Evolutionary conservation across 2,888 invertebrate species (phyloP).

Genomic region (Villa cingulata): DNA sequence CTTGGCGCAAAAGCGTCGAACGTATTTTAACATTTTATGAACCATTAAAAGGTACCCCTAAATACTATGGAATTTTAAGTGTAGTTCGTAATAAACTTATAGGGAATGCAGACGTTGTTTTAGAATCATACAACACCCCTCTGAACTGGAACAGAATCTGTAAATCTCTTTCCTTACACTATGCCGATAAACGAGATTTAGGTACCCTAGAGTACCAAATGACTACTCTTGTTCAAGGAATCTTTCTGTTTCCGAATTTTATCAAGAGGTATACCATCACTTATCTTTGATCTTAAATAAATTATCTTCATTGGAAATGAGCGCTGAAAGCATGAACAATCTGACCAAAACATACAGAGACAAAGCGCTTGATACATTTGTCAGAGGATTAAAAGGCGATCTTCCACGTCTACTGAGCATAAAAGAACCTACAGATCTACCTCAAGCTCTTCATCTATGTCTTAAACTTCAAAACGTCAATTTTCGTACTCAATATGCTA

Average conservation of each 20-base stretch:
- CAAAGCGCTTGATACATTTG: not conserved
- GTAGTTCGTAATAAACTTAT: too few relatives aligned
- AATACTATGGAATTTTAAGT: too few relatives aligned
- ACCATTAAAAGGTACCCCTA: too few relatives aligned
- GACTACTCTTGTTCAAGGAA: slow-evolving; percentile 11
- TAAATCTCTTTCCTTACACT: slow-evolving; percentile 10
- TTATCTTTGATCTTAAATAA: not conserved
- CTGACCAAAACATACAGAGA: not conserved
- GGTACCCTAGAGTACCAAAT: slow-evolving; percentile 14
- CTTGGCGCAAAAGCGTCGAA: too few relatives aligned
- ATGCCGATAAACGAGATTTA: slow-evolving; percentile 14
- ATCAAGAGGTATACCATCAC: not conserved
- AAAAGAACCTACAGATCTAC: too few relatives aligned
- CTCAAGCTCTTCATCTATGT: too few relatives aligned
- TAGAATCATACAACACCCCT: too few relatives aligned
- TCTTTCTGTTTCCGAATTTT: not conserved
- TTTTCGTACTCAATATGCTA: too few relatives aligned
- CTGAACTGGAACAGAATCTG: slow-evolving; percentile 5
- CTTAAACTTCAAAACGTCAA: too few relatives aligned
- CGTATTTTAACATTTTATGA: too few relatives aligned
- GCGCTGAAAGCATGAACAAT: not conserved
- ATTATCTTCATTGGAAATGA: not conserved
- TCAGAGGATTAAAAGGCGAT: not conserved
- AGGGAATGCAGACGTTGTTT: too few relatives aligned
- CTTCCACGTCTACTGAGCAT: not conserved